These are phyloP conservation scores for Thyatira batis DNA, from an alignment of 2,888 invertebrate species.

Conservation along the genomic window DNA sequence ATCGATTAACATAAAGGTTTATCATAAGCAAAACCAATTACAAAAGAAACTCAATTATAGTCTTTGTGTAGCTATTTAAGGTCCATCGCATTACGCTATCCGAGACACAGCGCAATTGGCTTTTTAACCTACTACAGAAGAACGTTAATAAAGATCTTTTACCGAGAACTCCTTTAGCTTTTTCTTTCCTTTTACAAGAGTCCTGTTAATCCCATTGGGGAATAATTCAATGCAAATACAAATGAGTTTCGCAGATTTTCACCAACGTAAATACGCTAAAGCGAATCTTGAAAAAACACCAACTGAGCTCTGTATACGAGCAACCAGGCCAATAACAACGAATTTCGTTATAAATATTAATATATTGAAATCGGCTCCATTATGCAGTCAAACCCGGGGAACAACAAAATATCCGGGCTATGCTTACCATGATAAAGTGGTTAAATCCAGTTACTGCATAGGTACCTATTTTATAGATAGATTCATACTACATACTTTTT, in stretches of 20 bases:
- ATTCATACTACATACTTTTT: too few relatives aligned
- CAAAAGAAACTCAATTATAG: too few relatives aligned
- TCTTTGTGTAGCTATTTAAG: too few relatives aligned
- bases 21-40: too few relatives aligned
- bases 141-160: too few relatives aligned
- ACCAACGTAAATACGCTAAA: conserved; percentile 17
- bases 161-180: not conserved
- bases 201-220: conserved; percentile 6
- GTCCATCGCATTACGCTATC: too few relatives aligned
- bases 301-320: conserved; percentile 20
- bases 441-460: conserved; percentile 43
- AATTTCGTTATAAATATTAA: conserved; percentile 71
- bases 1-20: too few relatives aligned
- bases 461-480: too few relatives aligned
- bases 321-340: conserved; percentile 50
- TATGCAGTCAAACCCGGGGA: conserved; percentile 63
- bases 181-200: not conserved
- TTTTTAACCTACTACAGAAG: too few relatives aligned
- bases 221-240: conserved; percentile 29
- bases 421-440: conserved; percentile 57
- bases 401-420: conserved; percentile 60
- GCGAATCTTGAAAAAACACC: conserved; percentile 22
- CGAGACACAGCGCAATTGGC: too few relatives aligned
- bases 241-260: conserved; percentile 23
- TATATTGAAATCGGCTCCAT: conserved; percentile 66